These are phyloP conservation scores for Saturnia japonica DNA, from an alignment of 2,888 invertebrate genomes.

Conservation along the genomic window DNA sequence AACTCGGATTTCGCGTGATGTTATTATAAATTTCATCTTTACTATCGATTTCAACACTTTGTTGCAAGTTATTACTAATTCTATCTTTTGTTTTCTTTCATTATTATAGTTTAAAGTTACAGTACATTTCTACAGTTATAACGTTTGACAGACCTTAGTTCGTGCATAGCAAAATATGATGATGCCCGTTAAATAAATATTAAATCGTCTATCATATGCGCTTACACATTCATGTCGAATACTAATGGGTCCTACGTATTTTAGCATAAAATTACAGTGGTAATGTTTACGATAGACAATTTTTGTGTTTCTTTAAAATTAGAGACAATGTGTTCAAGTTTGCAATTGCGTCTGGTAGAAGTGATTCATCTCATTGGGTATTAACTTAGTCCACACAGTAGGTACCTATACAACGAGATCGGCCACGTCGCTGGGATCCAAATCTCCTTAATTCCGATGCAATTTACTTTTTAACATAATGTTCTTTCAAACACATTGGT, in stretches of 20 bases:
- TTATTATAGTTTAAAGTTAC: not conserved
- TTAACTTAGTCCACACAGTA: not conserved
- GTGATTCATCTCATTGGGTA: not conserved
- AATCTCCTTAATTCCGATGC: not conserved
- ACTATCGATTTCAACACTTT: not conserved
- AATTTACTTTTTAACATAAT: not conserved
- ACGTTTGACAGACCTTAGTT: conserved; percentile 26
- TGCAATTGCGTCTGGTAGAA: not conserved
- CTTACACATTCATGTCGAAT: conserved; percentile 13
- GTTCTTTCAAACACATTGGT: not conserved
- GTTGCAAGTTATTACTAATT: not conserved
- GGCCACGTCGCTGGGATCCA: not conserved
- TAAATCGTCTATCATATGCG: conserved; percentile 26
- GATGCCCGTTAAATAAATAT: conserved; percentile 32
- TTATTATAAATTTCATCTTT: not conserved
- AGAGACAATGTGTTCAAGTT: not conserved
- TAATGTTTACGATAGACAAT: not conserved
- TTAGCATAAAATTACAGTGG: not conserved
- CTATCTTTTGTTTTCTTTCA: not conserved
- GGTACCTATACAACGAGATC: not conserved
- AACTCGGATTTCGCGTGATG: not conserved
- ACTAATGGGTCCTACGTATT: not conserved
- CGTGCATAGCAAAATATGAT: conserved; percentile 29
- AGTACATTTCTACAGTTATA: not conserved
- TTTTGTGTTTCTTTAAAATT: not conserved